Base-by-base conservation (phyloP, 2,113 vertebrate species). In the Aspiorhynchus laticeps region DNA sequence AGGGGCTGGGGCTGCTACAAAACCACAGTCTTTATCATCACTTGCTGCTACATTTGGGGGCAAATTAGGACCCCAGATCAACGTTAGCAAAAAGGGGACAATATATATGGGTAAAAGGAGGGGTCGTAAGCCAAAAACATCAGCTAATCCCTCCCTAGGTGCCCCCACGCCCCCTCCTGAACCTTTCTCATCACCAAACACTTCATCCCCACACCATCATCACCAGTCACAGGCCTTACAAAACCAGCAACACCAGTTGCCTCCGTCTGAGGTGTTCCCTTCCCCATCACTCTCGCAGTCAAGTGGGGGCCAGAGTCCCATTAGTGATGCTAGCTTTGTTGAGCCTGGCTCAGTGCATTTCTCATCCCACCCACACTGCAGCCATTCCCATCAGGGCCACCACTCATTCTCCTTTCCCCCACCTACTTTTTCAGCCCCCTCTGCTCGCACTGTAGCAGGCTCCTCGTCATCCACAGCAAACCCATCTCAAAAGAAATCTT, bases 1-100 rank as follows among this genome's bases (percentile, higher is more conserved):
- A 65, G 90, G 86, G 53, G 51, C 91, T 48, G 97, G 95, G 89
- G 95, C 96, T 94, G 92, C 92, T 75, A 93, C 88, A 46, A 90
- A 95, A 89, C 91, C 95, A 89, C 91, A 98, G 67, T 97, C 97
- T 0, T 95, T 99, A 80, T 98, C 98, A 9, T 96, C 96, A 79
- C 94, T 99, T 38, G 97, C 98, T 24, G 98, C 98, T 89, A 97
- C 98, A 0, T 99, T 99, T 87, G 95, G 97, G 80, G 96, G 97
- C 2, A 99, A 97, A 87, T 90, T 98, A 59, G 98, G 97, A 38
- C 98, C 98, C 83, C 98, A 99, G 88, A 99, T 99, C 91, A 99
- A 99, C 0, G 98, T 99, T 77, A 99, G 98, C 93, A 99, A 99
- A 95, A 99, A 99, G 93, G 98, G 98, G 92, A 99, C 98, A 0